Conservation (phyloP, 2,797 vertebrate species). For the Argyrosomus regius region DNA sequence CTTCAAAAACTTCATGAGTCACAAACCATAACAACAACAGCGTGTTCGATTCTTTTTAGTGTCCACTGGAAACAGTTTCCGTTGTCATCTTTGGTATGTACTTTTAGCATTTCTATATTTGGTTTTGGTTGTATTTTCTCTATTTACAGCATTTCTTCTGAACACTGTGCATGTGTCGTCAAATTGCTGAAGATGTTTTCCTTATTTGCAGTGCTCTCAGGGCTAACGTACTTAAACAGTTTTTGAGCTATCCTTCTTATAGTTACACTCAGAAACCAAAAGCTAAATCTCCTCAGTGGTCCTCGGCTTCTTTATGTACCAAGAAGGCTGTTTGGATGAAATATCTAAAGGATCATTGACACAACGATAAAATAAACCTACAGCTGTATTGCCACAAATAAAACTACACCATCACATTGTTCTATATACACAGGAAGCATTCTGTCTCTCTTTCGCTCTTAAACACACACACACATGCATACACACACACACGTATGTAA, state of each 20-base stretch:
- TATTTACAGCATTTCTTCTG: neutral
- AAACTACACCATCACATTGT: slow-evolving; percentile 20
- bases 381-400: slow-evolving; percentile 22
- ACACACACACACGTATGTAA: slow-evolving; percentile 21
- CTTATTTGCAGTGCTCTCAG: neutral
- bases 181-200: neutral
- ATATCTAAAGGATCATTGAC: slow-evolving; percentile 2
- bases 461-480: slow-evolving; percentile 14
- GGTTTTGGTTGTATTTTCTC: neutral
- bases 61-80: neutral
- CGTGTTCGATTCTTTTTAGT: neutral
- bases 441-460: slow-evolving; percentile 1
- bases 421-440: slow-evolving; percentile 12
- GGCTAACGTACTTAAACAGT: neutral
- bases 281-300: neutral
- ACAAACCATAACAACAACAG: neutral
- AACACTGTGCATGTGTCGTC: neutral
- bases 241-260: neutral
- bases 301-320: neutral
- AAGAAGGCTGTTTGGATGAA: neutral
- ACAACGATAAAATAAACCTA: neutral
- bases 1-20: neutral
- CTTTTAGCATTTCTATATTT: too few species aligned
- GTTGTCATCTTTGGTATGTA: neutral
- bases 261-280: neutral